A percentile compares a stretch with the other conserved stretches of the same genome.
These are phyloP conservation scores for Ophion slaviceki DNA, from an alignment of 2,888 invertebrate species.

Conservation along the genomic window DNA sequence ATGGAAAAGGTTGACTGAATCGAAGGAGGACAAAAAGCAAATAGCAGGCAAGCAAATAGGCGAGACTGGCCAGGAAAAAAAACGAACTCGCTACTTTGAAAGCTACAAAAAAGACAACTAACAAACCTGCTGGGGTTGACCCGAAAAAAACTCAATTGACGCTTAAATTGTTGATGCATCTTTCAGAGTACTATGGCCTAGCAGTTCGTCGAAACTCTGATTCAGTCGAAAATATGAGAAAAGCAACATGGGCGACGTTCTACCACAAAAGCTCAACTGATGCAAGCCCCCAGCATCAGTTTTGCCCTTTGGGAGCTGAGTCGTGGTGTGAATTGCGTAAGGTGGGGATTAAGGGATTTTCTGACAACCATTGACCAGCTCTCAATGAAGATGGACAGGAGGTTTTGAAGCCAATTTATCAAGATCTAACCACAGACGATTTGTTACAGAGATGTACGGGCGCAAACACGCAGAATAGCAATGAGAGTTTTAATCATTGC, in stretches of 20 bases:
- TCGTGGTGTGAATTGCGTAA: too few relatives aligned
- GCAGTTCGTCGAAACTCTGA: slow-evolving; percentile 53
- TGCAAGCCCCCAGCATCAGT: background rate
- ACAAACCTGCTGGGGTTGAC: slow-evolving; percentile 41
- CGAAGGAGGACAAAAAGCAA: slow-evolving; percentile 52
- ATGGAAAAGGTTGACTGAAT: slow-evolving; percentile 52
- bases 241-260: slow-evolving; percentile 57
- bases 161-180: slow-evolving; percentile 45
- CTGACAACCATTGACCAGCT: too few relatives aligned
- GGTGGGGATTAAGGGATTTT: too few relatives aligned
- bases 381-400: too few relatives aligned
- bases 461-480: too few relatives aligned
- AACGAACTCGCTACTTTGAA: slow-evolving; percentile 15
- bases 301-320: background rate
- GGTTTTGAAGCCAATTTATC: too few relatives aligned
- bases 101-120: slow-evolving; percentile 49
- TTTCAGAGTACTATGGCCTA: background rate
- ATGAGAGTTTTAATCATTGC: too few relatives aligned
- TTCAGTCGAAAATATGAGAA: slow-evolving; percentile 55
- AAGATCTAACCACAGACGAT: too few relatives aligned
- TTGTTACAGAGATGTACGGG: too few relatives aligned
- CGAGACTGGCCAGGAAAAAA: background rate
- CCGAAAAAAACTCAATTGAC: slow-evolving; percentile 54
- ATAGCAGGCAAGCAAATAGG: slow-evolving; percentile 7
- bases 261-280: slow-evolving; percentile 53